Percentiles rank a stretch among this genome's conserved stretches.
Evolutionary conservation across 2,113 vertebrate genomes (phyloP).

Genomic region (Mesoclemmys tuberculata): DNA sequence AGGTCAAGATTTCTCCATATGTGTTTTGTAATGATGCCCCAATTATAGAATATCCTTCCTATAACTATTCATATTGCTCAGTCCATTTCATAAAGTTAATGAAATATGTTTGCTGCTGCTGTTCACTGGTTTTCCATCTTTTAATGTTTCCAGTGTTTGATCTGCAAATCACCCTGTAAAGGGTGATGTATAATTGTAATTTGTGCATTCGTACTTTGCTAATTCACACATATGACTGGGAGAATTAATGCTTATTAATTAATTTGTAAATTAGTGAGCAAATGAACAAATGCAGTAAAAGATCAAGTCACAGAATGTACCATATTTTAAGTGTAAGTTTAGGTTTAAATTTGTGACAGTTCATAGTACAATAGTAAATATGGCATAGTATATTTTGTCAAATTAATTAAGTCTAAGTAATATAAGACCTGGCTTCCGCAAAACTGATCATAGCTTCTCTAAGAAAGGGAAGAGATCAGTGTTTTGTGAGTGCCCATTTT

Average conservation of each 20-base stretch:
- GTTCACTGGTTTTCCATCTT: neutral
- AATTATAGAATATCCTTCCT: neutral
- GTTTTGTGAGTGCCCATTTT: neutral
- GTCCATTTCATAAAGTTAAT: neutral
- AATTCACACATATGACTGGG: rapidly evolving
- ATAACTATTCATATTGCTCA: neutral
- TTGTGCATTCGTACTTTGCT: neutral
- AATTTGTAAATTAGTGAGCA: neutral
- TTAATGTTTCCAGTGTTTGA: neutral
- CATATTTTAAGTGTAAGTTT: neutral
- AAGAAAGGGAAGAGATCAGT: neutral
- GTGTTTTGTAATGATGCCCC: neutral
- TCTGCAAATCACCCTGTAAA: neutral
- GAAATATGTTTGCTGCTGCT: neutral
- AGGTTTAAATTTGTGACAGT: neutral
- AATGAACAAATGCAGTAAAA: neutral
- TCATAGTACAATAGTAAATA: neutral
- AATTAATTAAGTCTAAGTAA: neutral
- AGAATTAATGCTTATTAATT: neutral
- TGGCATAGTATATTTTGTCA: neutral
- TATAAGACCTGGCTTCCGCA: neutral
- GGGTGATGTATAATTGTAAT: neutral
- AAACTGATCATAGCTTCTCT: neutral
- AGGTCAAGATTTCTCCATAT: neutral
- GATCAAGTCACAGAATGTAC: neutral